A percentile compares a stretch with the other conserved stretches of the same genome.
Conservation (phyloP, 1,140 invertebrate species). For the Rhynchophorus ferrugineus region DNA sequence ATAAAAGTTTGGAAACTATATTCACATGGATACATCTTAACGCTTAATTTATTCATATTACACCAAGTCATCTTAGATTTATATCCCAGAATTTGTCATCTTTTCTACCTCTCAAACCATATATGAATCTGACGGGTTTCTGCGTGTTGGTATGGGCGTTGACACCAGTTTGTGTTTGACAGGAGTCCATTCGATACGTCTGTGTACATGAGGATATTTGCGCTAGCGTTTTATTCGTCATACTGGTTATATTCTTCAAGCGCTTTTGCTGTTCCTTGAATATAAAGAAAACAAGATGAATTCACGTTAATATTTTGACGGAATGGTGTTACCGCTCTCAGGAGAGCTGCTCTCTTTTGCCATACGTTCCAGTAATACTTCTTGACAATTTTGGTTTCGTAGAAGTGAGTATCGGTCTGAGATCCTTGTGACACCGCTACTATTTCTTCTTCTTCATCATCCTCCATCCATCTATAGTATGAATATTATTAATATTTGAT, state of each 20-base stretch:
- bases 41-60: too few species aligned
- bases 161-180: constrained; percentile 47
- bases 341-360: constrained; percentile 49
- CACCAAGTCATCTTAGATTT: too few species aligned
- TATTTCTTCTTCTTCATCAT: constrained; percentile 30
- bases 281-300: constrained; percentile 42
- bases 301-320: too few species aligned
- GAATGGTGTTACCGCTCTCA: constrained; percentile 28
- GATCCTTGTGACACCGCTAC: constrained; percentile 48
- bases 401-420: constrained; percentile 66
- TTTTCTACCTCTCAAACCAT: constrained; percentile 49
- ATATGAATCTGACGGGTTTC: constrained; percentile 44
- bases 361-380: constrained; percentile 70
- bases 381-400: constrained; percentile 53
- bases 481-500: too few species aligned
- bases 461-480: constrained; percentile 18
- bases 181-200: constrained; percentile 43
- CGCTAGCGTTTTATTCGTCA: constrained; percentile 50
- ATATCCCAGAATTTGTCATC: too few species aligned
- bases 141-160: constrained; percentile 48
- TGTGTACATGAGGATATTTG: constrained; percentile 47
- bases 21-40: too few species aligned
- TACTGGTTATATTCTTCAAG: constrained; percentile 53
- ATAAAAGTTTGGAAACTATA: too few species aligned
- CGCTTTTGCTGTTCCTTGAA: constrained; percentile 48